Evolutionary conservation across 2,797 vertebrate genomes (phyloP), one percentile per base, ranked within the genome.

Genomic region (Strix occidentalis): DNA sequence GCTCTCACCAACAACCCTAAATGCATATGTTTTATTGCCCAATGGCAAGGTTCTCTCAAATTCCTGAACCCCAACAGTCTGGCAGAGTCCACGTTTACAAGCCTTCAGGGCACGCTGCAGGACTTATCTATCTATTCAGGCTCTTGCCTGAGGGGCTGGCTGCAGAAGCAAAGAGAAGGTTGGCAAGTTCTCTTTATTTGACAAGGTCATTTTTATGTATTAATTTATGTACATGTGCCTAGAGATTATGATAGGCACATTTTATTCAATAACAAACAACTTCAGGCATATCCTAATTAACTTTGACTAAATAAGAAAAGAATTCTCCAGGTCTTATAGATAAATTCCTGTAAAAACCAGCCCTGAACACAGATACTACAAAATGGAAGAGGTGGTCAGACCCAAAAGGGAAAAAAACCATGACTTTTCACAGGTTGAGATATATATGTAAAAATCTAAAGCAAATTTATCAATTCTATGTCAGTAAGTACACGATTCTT

Each of bases 41-140:
- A 75, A 23, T 80, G 54, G 72, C 89, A 94, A 94, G 65, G 60
- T 31, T 61, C 50, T 83, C 84, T 39, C 50, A 3, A 87, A 74
- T 29, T 70, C 60, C 68, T 79, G 39, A 70, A 64, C 9, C 31
- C 57, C 35, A 58, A 3, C 16, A 43, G 12, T 7, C 56, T 85
- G 60, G 37, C 60, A 71, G 16, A 92, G 61, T 1, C 79, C 91
- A 78, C 2, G 0, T 43, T 57, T 45, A 33, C 46, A 70, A 87
- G 82, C 82, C 94, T 84, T 88, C 61, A 33, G 84, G 93, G 72
- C 76, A 51, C 13, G 54, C 91, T 88, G 82, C 57, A 66, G 76
- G 95, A 57, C 43, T 96, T 90, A 92, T 84, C 79, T 94, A 91
- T 91, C 96, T 96, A 95, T 87, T 94, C 94, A 95, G 85, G 70